Evolutionary conservation across 1,140 invertebrate genomes (phyloP), one percentile per base, ranked within the genome.

Genomic region (Neotoxoptera formosana): DNA sequence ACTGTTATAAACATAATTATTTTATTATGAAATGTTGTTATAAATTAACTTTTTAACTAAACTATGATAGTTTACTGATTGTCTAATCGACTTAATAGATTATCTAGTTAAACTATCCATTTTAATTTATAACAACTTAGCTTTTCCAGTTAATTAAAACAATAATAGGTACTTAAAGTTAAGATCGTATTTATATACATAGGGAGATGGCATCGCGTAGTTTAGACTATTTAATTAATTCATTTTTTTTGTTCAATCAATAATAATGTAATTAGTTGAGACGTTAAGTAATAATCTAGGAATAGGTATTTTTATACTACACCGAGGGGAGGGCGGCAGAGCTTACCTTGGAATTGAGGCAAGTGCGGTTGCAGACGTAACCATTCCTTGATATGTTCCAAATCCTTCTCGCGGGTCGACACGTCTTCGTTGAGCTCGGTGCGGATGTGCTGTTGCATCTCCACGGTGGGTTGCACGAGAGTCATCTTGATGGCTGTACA

Each of bases 381-480:
- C 97, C 97, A 98, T 93, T 97, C 96, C 93, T 96, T 97, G 34
- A 97, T 96, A 36, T 96, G 95, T 94, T 96, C 94, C 86, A 97
- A 95, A 94, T 97, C 97, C 2, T 95, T 95, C 11, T 97, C 96
- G 51, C 97, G 95, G 0, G 97, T 97, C 11, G 96, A 95, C 94
- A 97, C 96, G 95, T 97, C 96, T 94, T 97, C 97, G 83, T 97
- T 97, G n/a, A 98, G 95, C 95, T 98, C 97, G 93, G 96, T 95
- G 92, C 97, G 96, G 94, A 98, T 98, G 95, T 96, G 95, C 94
- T 97, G 96, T 94, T 97, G 97, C 96, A 97, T 96, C 94, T 97
- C 97, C 23, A 96, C 96, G 11, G 96, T 95, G 48, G 97, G 97
- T 94, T 98, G 97, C 93, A 97, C 95, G 36, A 96, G 94, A 94